Percentiles rank a stretch among this genome's conserved stretches.
These are phyloP conservation scores for Chiropotes sagulatus DNA, from an alignment of 2,797 vertebrate species.

Conservation along the genomic window DNA sequence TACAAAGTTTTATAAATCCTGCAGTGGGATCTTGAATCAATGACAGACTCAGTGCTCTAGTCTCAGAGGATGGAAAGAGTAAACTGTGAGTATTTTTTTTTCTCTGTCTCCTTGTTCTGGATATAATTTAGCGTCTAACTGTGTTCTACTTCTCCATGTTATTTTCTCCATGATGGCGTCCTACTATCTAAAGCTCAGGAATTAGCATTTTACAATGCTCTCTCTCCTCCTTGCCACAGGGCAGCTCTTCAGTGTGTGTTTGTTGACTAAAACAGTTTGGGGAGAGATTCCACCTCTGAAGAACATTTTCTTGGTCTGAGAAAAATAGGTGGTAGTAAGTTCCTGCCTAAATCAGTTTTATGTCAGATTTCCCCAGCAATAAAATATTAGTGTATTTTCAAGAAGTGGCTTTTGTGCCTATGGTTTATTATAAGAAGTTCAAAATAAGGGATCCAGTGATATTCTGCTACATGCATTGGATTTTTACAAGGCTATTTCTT, in stretches of 20 bases:
- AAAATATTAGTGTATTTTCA: not conserved
- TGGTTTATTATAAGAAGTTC: slow-evolving; percentile 59
- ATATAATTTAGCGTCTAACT: not conserved
- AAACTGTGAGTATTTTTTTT: not conserved
- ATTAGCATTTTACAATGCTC: not conserved
- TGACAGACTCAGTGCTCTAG: not conserved
- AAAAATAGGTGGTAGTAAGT: not conserved
- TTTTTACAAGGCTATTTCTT: slow-evolving; percentile 58
- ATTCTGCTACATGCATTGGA: not conserved
- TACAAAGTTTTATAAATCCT: not conserved
- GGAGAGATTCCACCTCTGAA: not conserved
- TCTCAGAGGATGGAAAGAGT: not conserved
- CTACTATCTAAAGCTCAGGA: not conserved
- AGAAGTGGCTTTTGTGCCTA: not conserved
- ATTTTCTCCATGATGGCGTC: not conserved
- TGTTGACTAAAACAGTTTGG: not conserved
- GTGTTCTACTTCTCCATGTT: not conserved
- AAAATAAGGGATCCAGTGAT: slow-evolving; percentile 75
- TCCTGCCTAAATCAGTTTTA: not conserved
- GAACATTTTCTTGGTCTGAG: not conserved
- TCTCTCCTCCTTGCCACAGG: not conserved
- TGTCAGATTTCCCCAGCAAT: not conserved
- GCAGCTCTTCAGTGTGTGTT: not conserved
- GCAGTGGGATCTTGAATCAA: not conserved
- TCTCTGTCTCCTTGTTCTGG: not conserved